Percentiles rank a stretch among this genome's conserved stretches.
phyloP scores from a whole-genome alignment of 1,140 invertebrate species.

The Megathymus violae region DNA sequence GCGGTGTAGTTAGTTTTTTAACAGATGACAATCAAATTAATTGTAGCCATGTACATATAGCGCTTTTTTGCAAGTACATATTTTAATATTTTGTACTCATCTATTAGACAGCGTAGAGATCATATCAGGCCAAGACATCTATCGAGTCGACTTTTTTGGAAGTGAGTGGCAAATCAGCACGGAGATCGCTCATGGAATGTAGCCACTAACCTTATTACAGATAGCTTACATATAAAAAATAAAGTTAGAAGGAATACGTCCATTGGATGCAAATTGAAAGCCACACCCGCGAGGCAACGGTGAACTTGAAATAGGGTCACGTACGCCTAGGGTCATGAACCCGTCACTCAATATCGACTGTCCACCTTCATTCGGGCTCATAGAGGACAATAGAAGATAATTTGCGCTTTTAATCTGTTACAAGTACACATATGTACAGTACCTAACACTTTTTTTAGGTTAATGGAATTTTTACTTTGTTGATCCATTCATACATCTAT shows the following conservation, averaged over 20 bases:
- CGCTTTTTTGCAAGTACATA: constrained; percentile 18
- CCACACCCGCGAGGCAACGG: constrained; percentile 47
- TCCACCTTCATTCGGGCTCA: constrained; percentile 45
- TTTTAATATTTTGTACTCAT: constrained; percentile 11
- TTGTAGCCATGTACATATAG: constrained; percentile 6
- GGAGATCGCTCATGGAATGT: constrained; percentile 20
- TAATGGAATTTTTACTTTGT: too few relatives aligned
- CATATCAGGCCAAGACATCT: background rate
- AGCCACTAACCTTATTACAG: constrained; percentile 29
- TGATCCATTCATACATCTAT: too few relatives aligned
- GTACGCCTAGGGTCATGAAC: constrained; percentile 50
- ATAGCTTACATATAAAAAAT: constrained; percentile 24
- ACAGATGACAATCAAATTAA: constrained; percentile 21
- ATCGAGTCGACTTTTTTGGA: background rate
- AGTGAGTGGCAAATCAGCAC: constrained; percentile 1
- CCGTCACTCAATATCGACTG: constrained; percentile 48
- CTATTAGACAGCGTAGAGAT: constrained; percentile 7
- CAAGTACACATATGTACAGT: background rate
- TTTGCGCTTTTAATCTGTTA: constrained; percentile 33
- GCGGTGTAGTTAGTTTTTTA: constrained; percentile 21
- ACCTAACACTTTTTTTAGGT: too few relatives aligned
- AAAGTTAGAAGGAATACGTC: constrained; percentile 37
- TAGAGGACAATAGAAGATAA: constrained; percentile 30
- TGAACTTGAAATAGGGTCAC: constrained; percentile 64
- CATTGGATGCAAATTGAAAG: constrained; percentile 65